Conservation (phyloP, 2,797 vertebrate genomes). For the Taeniopygia guttata region DNA sequence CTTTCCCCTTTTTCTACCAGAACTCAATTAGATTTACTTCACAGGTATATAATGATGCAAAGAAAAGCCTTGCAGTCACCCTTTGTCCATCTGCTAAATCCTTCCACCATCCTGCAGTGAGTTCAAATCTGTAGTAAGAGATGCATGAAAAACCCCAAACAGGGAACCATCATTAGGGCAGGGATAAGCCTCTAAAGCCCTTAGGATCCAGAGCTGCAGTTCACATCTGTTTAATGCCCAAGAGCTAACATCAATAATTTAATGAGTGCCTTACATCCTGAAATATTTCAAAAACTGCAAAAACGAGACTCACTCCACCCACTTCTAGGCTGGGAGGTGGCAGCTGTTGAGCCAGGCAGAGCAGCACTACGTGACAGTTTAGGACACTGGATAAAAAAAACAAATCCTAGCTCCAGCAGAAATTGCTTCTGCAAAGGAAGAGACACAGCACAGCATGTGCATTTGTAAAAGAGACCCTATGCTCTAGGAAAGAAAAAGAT, state of each 20-base stretch:
- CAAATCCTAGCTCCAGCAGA: not conserved
- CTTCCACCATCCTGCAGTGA: not conserved
- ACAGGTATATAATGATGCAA: not conserved
- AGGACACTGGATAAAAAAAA: not conserved
- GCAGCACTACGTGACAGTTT: not conserved
- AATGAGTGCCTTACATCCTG: not conserved
- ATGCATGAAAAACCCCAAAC: not conserved
- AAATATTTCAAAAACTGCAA: slow-evolving; percentile 35
- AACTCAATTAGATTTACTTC: not conserved
- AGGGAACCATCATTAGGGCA: not conserved
- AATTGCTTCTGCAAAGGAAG: slow-evolving; percentile 1
- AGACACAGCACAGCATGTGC: not conserved
- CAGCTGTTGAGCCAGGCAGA: slow-evolving; percentile 16
- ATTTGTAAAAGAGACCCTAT: not conserved
- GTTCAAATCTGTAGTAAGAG: not conserved
- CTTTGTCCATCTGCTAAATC: not conserved
- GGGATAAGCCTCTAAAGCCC: not conserved
- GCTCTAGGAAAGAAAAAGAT: not conserved
- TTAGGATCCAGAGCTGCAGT: not conserved
- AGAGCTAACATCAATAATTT: slow-evolving; percentile 22
- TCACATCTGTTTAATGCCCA: not conserved
- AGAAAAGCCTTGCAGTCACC: not conserved
- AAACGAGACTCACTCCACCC: slow-evolving; percentile 41
- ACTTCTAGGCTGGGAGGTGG: not conserved
- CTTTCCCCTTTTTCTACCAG: not conserved